These are phyloP conservation scores for Hydrophis major DNA, from an alignment of 2,797 vertebrate genomes.

Conservation along the genomic window DNA sequence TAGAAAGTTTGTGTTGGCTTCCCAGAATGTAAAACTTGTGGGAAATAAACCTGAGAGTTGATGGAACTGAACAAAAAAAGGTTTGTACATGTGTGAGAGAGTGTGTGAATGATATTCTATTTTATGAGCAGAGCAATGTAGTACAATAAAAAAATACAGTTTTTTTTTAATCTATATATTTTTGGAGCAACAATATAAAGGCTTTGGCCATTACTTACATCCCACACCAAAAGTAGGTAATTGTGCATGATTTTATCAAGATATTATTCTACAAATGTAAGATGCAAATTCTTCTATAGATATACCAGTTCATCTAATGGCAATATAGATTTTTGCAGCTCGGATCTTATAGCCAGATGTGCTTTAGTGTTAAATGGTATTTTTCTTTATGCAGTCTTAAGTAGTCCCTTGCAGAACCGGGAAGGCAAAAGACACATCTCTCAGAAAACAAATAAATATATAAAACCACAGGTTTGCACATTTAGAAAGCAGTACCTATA, in stretches of 20 bases:
- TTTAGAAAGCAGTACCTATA: not conserved
- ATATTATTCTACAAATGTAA: not conserved
- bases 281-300: not conserved
- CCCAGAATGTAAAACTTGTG: rapidly evolving
- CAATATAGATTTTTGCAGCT: not conserved
- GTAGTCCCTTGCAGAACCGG: not conserved
- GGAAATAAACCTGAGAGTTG: rapidly evolving
- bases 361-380: not conserved
- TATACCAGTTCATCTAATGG: not conserved
- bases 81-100: not conserved
- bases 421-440: not conserved
- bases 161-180: not conserved
- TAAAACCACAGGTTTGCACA: not conserved
- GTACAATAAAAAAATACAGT: not conserved
- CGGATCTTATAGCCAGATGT: not conserved
- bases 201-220: not conserved
- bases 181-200: not conserved
- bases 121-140: not conserved
- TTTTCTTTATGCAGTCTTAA: not conserved
- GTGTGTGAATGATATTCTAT: no score
- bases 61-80: not conserved
- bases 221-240: not conserved
- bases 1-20: constrained; percentile 13
- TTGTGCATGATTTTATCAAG: not conserved
- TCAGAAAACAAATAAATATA: not conserved